Percentiles rank a stretch among this genome's conserved stretches.
phyloP scores from a whole-genome alignment of 2,797 vertebrate species.

The Darevskia nairensis region DNA sequence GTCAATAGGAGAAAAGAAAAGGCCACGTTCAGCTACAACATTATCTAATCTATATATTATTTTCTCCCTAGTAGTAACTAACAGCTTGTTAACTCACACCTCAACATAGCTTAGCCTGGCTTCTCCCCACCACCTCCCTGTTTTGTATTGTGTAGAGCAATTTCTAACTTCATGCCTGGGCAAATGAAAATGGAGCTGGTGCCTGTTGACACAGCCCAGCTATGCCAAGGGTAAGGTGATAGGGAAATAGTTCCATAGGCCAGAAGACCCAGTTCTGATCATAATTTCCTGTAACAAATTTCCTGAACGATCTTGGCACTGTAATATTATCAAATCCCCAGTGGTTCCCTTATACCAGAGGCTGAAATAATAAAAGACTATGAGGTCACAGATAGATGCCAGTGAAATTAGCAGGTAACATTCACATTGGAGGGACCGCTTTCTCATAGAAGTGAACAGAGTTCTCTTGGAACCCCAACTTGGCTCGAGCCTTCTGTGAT shows the following conservation, averaged over 20 bases:
- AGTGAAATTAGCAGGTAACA: neutral
- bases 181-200: neutral
- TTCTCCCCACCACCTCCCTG: neutral
- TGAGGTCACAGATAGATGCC: neutral
- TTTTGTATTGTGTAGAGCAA: neutral
- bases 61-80: neutral
- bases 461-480: neutral
- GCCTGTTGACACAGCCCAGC: no score
- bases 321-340: neutral
- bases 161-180: neutral
- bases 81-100: constrained; percentile 5
- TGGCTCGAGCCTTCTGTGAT: neutral
- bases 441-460: neutral
- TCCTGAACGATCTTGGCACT: neutral
- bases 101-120: neutral
- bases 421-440: neutral
- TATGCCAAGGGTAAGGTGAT: neutral
- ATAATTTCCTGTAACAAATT: neutral
- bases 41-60: neutral
- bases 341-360: neutral
- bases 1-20: neutral
- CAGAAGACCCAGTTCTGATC: neutral
- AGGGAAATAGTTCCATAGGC: neutral
- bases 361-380: neutral
- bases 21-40: neutral